Evolutionary conservation across 2,888 invertebrate genomes (phyloP).

Genomic region (Sipunculus nudus): DNA sequence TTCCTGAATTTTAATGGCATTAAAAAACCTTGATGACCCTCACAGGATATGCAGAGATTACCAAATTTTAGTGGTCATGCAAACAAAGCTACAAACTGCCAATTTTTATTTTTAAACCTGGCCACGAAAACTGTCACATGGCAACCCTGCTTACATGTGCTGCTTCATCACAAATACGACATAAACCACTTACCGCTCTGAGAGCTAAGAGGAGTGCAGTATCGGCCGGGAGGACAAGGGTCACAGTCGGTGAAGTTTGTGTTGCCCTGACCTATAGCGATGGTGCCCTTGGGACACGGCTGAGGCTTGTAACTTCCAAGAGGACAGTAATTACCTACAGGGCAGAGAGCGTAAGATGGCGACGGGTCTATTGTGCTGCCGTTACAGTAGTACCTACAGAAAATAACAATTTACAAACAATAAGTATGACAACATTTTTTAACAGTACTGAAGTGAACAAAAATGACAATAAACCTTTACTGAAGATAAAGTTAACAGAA

Average conservation of each 20-base stretch:
- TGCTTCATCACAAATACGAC: no score
- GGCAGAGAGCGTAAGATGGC: conserved; percentile 53
- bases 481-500: no score
- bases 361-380: conserved; percentile 56
- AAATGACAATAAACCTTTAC: no score
- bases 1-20: no score
- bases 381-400: conserved; percentile 60
- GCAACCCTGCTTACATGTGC: no score
- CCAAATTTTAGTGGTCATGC: no score
- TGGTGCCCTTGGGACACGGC: conserved; percentile 58
- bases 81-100: no score
- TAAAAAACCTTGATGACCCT: no score
- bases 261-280: conserved; percentile 55
- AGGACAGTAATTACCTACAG: conserved; percentile 63
- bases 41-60: no score
- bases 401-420: conserved; percentile 35
- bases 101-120: no score
- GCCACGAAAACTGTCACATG: no score
- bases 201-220: conserved; percentile 58
- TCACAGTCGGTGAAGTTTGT: conserved; percentile 55
- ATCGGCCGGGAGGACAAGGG: conserved; percentile 56
- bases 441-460: no score
- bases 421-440: conserved; percentile 6
- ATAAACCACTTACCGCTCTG: conserved; percentile 45
- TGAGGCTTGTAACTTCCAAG: conserved; percentile 50